phyloP scores from a whole-genome alignment of 2,888 invertebrate genomes.

The Drosophila ezoana region DNA sequence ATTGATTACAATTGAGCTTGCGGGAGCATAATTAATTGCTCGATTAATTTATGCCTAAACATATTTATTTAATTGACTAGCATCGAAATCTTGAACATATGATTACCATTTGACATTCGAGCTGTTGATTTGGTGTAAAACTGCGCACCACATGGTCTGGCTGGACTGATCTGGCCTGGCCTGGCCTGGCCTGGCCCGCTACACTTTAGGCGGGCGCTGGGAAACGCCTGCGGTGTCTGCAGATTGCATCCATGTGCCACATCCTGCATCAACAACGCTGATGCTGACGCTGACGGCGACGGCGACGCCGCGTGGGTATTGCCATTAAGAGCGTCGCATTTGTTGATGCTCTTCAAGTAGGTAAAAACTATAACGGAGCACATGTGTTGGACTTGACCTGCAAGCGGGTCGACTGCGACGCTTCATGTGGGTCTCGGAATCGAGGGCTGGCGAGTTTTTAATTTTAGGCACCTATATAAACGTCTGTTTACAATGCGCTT shows the following conservation, averaged over 20 bases:
- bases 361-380: slow-evolving; percentile 51
- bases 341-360: slow-evolving; percentile 61
- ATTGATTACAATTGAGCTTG: not conserved
- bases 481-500: slow-evolving; percentile 67
- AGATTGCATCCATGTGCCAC: slow-evolving; percentile 84
- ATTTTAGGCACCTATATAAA: slow-evolving; percentile 80
- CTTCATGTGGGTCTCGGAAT: slow-evolving; percentile 70
- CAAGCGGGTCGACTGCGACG: slow-evolving; percentile 48
- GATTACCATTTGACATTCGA: slow-evolving; percentile 59
- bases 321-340: slow-evolving; percentile 39
- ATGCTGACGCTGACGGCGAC: slow-evolving; percentile 28
- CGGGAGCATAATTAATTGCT: not conserved
- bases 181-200: slow-evolving; percentile 35
- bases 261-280: slow-evolving; percentile 60
- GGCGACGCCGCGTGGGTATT: slow-evolving; percentile 68
- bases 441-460: slow-evolving; percentile 44
- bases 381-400: slow-evolving; percentile 57
- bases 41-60: not conserved
- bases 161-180: not conserved
- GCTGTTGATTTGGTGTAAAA: slow-evolving; percentile 34
- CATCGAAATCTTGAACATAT: slow-evolving; percentile 32
- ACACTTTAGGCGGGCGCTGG: slow-evolving; percentile 70
- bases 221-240: slow-evolving; percentile 74
- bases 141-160: slow-evolving; percentile 49
- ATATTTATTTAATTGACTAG: not conserved